These are phyloP conservation scores for Thermophis baileyi DNA, from an alignment of 2,113 vertebrate genomes.

Conservation along the genomic window DNA sequence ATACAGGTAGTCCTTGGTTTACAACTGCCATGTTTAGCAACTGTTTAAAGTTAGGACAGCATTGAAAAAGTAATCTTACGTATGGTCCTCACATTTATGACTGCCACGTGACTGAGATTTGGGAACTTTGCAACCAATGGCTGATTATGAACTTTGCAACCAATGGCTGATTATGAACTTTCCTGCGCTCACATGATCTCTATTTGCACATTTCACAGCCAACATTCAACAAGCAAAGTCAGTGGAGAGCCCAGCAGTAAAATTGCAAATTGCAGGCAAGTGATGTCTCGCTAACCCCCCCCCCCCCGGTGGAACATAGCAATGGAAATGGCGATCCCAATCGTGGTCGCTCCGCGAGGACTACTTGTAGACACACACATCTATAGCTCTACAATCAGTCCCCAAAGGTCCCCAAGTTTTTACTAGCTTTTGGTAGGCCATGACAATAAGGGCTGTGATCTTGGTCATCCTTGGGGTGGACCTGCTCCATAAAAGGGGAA, in stretches of 20 bases:
- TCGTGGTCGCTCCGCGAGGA: background rate
- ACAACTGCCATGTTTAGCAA: background rate
- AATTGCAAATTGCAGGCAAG: background rate
- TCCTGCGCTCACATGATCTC: background rate
- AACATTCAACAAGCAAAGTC: background rate
- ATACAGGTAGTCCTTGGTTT: background rate
- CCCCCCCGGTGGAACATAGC: background rate
- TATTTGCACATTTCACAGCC: background rate
- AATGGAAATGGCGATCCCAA: background rate
- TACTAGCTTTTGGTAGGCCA: background rate
- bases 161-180: background rate
- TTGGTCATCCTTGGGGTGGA: background rate
- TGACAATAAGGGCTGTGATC: background rate
- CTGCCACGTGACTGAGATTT: background rate
- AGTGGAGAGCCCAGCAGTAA: background rate
- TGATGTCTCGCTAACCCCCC: background rate
- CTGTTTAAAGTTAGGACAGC: background rate
- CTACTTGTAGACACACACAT: background rate
- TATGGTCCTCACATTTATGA: background rate
- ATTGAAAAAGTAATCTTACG: background rate
- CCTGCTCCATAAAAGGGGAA: background rate
- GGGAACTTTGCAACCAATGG: background rate
- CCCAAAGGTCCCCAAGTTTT: background rate
- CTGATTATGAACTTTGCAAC: background rate
- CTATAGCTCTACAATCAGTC: background rate